A percentile compares a stretch with the other conserved stretches of the same genome.
Evolutionary conservation across 2,888 invertebrate genomes (phyloP).

Genomic region (Yponomeuta cagnagella): DNA sequence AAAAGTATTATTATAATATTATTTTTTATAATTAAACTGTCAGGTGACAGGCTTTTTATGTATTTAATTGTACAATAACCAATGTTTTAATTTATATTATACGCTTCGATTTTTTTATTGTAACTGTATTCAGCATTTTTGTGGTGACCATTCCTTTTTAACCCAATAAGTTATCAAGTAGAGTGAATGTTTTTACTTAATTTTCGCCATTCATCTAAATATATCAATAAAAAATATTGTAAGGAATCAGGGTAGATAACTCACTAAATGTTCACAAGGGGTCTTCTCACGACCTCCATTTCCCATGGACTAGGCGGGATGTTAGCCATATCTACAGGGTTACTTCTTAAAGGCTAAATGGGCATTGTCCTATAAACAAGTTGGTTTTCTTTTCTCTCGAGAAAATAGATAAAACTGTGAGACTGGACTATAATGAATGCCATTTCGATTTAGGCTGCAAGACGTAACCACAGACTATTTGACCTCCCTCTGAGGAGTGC

Average conservation of each 20-base stretch:
- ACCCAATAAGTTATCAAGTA: neutral
- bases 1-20: slow-evolving; percentile 12
- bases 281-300: neutral
- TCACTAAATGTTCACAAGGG: neutral
- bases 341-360: too few relatives aligned
- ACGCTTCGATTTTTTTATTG: slow-evolving; percentile 9
- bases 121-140: neutral
- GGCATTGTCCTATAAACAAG: too few relatives aligned
- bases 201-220: slow-evolving; percentile 13
- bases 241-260: neutral
- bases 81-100: neutral
- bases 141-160: slow-evolving; percentile 2
- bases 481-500: too few relatives aligned
- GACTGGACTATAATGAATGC: too few relatives aligned
- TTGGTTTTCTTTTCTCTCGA: too few relatives aligned
- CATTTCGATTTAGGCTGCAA: too few relatives aligned
- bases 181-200: neutral
- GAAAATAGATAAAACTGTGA: too few relatives aligned
- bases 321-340: neutral
- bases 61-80: slow-evolving; percentile 4
- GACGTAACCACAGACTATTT: too few relatives aligned
- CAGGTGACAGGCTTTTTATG: neutral
- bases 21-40: slow-evolving; percentile 4
- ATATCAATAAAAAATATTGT: neutral
- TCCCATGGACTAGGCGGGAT: neutral